Evolutionary conservation across 1,140 invertebrate species (phyloP).

Genomic region (Leptopilina clavipes): DNA sequence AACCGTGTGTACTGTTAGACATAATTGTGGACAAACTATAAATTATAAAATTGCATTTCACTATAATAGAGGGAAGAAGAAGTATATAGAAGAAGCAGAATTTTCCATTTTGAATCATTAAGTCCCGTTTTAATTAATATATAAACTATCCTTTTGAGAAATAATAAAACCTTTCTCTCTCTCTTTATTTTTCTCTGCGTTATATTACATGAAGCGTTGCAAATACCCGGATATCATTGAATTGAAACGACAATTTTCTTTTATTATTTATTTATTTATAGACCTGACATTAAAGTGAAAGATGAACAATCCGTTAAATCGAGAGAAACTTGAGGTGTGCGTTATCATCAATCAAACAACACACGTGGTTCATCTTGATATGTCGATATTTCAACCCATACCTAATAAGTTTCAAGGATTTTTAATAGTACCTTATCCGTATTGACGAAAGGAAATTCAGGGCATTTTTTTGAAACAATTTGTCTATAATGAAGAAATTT

Average conservation of each 20-base stretch:
- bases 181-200: conserved; percentile 6
- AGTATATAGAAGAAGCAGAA: neutral
- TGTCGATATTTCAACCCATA: conserved; percentile 44
- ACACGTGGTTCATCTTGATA: conserved; percentile 43
- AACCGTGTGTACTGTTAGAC: conserved; percentile 18
- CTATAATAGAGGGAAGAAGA: too few species aligned
- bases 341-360: conserved; percentile 54
- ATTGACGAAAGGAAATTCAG: too few species aligned
- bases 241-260: conserved; percentile 21
- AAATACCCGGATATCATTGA: conserved; percentile 20
- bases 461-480: too few species aligned
- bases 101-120: conserved; percentile 23
- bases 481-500: too few species aligned
- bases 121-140: conserved; percentile 31
- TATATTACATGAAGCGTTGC: conserved; percentile 20
- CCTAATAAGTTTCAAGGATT: conserved; percentile 51
- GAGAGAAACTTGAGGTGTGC: conserved; percentile 53
- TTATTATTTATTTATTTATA: neutral
- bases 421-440: too few species aligned
- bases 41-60: conserved; percentile 28
- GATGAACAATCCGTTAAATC: conserved; percentile 45
- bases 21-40: conserved; percentile 21
- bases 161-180: conserved; percentile 23
- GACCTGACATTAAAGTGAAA: neutral
- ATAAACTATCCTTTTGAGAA: conserved; percentile 6